Evolutionary conservation across 2,113 vertebrate species (phyloP).

Genomic region (Arizona elegans): DNA sequence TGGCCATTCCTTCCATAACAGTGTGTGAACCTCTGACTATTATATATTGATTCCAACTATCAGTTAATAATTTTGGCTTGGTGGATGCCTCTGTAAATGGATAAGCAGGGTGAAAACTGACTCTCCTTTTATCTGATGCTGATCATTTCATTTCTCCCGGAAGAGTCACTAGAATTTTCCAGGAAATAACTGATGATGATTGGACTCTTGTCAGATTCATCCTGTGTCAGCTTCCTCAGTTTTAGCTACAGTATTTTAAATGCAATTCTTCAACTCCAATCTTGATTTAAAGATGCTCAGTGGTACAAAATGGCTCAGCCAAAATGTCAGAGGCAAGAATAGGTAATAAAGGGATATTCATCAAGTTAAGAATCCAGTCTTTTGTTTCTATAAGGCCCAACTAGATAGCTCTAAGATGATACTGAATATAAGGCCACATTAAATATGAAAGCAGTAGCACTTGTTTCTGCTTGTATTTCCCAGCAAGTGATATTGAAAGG

Average conservation of each 20-base stretch:
- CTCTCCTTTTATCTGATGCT: background rate
- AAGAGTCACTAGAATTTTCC: background rate
- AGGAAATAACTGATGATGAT: background rate
- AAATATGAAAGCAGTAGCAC: background rate
- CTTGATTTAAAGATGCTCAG: background rate
- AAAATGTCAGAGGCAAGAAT: background rate
- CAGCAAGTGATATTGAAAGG: background rate
- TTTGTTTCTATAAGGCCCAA: background rate
- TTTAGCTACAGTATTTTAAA: background rate
- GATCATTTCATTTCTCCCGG: background rate
- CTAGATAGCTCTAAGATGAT: background rate
- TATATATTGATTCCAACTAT: background rate
- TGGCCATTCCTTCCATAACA: too few species aligned
- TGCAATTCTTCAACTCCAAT: background rate
- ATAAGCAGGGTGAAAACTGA: background rate
- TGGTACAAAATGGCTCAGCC: background rate
- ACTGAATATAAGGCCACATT: background rate
- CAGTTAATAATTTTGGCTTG: background rate
- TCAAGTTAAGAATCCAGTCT: background rate
- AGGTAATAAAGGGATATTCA: background rate
- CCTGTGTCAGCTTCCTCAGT: background rate
- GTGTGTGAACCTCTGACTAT: background rate
- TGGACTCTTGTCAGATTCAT: background rate
- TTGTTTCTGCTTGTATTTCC: background rate
- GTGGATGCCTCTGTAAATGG: background rate